Conservation (phyloP, 2,888 invertebrate genomes). For the Melinopterus prodromus region DNA sequence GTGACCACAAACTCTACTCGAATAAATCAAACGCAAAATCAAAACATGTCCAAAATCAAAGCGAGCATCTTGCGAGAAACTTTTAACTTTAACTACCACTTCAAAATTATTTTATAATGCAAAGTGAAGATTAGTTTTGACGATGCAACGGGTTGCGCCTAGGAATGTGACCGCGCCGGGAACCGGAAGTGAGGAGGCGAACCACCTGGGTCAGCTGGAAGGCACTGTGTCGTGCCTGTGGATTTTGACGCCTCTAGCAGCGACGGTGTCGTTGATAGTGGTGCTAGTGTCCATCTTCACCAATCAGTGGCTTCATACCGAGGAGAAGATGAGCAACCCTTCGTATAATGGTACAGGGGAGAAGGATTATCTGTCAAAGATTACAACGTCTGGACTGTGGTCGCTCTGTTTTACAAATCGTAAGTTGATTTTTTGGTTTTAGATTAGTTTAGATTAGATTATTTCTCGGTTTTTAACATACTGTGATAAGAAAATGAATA, state of each 20-base stretch:
- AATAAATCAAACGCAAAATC: not conserved
- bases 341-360: conserved; percentile 80
- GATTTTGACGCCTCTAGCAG: conserved; percentile 71
- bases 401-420: conserved; percentile 81
- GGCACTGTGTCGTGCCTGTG: conserved; percentile 70
- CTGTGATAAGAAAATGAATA: too few species aligned
- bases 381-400: conserved; percentile 84
- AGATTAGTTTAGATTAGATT: too few species aligned
- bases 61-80: not conserved
- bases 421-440: conserved; percentile 63
- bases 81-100: not conserved
- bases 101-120: not conserved
- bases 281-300: conserved; percentile 79
- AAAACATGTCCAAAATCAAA: conserved; percentile 9
- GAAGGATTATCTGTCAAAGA: conserved; percentile 74
- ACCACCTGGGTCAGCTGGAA: conserved; percentile 61
- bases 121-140: conserved; percentile 7
- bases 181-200: conserved; percentile 48
- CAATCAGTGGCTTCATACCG: conserved; percentile 87
- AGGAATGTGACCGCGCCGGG: conserved; percentile 48
- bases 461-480: too few species aligned
- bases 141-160: conserved; percentile 52
- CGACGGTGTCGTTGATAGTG: conserved; percentile 75
- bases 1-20: not conserved
- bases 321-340: conserved; percentile 84